Conservation (phyloP, 2,888 invertebrate genomes). For the Drosophila prostipennis region DNA sequence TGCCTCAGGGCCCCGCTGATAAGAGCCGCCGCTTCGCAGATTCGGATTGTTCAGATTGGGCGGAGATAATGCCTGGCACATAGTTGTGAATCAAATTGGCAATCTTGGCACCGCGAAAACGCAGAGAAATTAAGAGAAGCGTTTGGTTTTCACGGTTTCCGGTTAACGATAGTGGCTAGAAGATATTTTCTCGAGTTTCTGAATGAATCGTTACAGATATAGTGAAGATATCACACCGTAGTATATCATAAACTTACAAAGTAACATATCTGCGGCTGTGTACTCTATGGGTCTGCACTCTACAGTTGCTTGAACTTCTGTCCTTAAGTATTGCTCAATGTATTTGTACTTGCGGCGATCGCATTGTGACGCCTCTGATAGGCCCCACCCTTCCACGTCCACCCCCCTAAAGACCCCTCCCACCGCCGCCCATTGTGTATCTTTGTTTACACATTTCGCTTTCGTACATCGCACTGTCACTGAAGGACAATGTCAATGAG, state of each 20-base stretch:
- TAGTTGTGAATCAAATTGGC: slow-evolving; percentile 52
- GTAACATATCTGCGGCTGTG: slow-evolving; percentile 16
- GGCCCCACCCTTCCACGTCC: slow-evolving; percentile 24
- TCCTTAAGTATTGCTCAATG: slow-evolving; percentile 70
- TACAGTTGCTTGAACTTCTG: slow-evolving; percentile 79
- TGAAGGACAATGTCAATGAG: slow-evolving; percentile 75
- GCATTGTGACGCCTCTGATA: slow-evolving; percentile 49
- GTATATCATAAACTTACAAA: slow-evolving; percentile 28
- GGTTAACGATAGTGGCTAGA: slow-evolving; percentile 8
- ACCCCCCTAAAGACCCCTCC: not conserved
- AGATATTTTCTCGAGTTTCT: not conserved
- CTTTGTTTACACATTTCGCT: slow-evolving; percentile 60
- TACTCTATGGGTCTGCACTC: slow-evolving; percentile 54
- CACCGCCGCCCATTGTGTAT: slow-evolving; percentile 46
- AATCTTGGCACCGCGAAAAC: slow-evolving; percentile 42
- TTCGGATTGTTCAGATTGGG: slow-evolving; percentile 30
- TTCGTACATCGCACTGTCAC: slow-evolving; percentile 54
- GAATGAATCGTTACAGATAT: slow-evolving; percentile 7
- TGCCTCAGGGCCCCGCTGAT: slow-evolving; percentile 65
- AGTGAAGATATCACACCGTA: not conserved
- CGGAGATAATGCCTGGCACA: slow-evolving; percentile 24
- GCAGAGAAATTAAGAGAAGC: slow-evolving; percentile 19
- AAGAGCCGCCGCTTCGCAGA: slow-evolving; percentile 42
- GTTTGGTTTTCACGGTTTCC: slow-evolving; percentile 19
- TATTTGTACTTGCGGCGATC: slow-evolving; percentile 35